Conservation (phyloP, 92 coral and sea anemone species). For the Epizoanthus rinbou region DNA sequence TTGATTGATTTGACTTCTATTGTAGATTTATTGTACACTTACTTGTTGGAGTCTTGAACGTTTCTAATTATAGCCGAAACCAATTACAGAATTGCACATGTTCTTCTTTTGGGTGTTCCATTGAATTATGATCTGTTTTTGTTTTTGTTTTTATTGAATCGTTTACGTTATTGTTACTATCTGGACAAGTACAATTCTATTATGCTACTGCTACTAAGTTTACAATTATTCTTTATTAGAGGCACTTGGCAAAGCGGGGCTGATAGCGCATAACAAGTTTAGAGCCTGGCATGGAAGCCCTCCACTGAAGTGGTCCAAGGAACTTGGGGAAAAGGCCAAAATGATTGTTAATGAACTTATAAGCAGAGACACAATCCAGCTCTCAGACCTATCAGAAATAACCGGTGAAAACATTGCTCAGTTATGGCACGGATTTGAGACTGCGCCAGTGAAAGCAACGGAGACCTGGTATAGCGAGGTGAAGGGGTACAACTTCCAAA, state of each 20-base stretch:
- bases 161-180: no score
- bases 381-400: conserved; percentile 52
- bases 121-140: no score
- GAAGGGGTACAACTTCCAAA: conserved; percentile 64
- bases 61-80: no score
- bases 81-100: no score
- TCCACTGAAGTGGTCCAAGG: conserved; percentile 73
- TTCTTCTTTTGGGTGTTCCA: no score
- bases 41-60: no score
- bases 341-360: conserved; percentile 60
- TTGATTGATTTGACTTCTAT: no score
- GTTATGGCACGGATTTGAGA: conserved; percentile 60
- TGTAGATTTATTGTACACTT: no score
- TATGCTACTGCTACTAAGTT: no score
- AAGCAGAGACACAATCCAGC: conserved; percentile 38
- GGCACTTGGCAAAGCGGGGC: conserved; percentile 80
- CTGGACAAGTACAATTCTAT: no score
- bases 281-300: conserved; percentile 83
- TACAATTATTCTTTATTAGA: conserved; percentile 47
- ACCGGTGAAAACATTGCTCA: conserved; percentile 78
- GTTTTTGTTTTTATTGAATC: no score
- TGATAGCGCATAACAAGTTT: conserved; percentile 77
- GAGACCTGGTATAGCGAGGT: conserved; percentile 84
- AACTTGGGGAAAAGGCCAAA: conserved; percentile 73
- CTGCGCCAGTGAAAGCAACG: conserved; percentile 81